phyloP scores from a whole-genome alignment of 2,797 vertebrate species.

The Enteromius treurensis region DNA sequence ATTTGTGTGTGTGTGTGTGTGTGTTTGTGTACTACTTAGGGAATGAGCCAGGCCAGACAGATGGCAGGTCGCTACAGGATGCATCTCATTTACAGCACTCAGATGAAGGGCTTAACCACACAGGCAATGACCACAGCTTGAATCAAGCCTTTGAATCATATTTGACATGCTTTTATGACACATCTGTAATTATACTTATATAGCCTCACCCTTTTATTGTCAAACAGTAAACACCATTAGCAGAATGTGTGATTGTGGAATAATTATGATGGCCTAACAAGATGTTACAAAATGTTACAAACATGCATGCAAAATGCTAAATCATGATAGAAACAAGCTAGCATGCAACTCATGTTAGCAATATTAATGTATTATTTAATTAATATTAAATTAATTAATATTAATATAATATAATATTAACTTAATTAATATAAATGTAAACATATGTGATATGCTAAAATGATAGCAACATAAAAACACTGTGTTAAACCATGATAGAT shows the following conservation, averaged over 20 bases:
- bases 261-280: background rate
- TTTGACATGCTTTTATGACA: background rate
- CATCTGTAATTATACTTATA: background rate
- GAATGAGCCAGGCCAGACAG: constrained; percentile 60
- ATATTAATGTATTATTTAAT: too few relatives aligned
- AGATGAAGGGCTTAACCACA: constrained; percentile 30
- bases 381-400: too few relatives aligned
- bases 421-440: too few relatives aligned
- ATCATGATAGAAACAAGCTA: background rate
- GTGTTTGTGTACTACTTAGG: constrained; percentile 60
- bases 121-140: background rate
- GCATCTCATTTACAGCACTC: constrained; percentile 69
- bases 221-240: background rate
- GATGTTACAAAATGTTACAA: background rate
- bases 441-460: background rate
- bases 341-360: background rate
- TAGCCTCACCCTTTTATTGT: background rate
- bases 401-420: too few relatives aligned
- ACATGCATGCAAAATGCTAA: background rate
- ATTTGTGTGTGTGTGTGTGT: constrained; percentile 54
- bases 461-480: background rate
- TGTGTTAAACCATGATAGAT: background rate
- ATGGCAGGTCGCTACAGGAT: constrained; percentile 69
- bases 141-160: background rate
- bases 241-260: background rate